A percentile compares a stretch with the other conserved stretches of the same genome.
phyloP scores from a whole-genome alignment of 2,888 invertebrate species.

The Chrysotoxum bicinctum region DNA sequence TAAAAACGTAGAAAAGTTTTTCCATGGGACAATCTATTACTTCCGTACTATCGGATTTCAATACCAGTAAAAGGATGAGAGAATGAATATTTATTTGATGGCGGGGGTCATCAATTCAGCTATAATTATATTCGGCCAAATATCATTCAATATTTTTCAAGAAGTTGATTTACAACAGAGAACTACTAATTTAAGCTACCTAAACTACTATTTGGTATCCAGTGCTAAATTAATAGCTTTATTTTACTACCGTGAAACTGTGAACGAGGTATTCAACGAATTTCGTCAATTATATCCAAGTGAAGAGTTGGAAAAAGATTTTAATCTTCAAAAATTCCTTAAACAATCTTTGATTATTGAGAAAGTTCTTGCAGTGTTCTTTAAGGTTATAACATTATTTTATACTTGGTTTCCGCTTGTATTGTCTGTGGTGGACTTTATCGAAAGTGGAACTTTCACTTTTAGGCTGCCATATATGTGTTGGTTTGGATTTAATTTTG shows the following conservation, averaged over 20 bases:
- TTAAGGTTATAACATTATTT: background rate
- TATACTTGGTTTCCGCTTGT: background rate
- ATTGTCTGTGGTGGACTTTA: background rate
- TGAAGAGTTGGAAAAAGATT: background rate
- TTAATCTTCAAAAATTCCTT: background rate
- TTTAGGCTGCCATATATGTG: background rate
- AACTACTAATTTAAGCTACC: background rate
- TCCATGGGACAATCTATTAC: background rate
- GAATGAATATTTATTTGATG: background rate
- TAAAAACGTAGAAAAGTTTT: constrained; percentile 17
- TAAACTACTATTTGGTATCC: background rate
- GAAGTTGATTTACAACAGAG: constrained; percentile 5
- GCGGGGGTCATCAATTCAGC: background rate
- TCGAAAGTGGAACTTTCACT: background rate
- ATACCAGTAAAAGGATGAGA: background rate
- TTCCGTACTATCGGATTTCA: constrained; percentile 47
- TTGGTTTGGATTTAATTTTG: background rate
- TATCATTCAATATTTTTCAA: background rate
- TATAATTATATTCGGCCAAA: background rate
- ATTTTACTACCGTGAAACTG: background rate
- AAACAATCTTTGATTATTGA: background rate
- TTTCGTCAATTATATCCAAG: background rate
- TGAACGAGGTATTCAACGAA: constrained; percentile 1
- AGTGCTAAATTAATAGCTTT: background rate
- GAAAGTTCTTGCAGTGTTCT: background rate